Evolutionary conservation across 2,113 vertebrate species (phyloP), one percentile per base, ranked within the genome.

Genomic region (Lophotis ruficrista): DNA sequence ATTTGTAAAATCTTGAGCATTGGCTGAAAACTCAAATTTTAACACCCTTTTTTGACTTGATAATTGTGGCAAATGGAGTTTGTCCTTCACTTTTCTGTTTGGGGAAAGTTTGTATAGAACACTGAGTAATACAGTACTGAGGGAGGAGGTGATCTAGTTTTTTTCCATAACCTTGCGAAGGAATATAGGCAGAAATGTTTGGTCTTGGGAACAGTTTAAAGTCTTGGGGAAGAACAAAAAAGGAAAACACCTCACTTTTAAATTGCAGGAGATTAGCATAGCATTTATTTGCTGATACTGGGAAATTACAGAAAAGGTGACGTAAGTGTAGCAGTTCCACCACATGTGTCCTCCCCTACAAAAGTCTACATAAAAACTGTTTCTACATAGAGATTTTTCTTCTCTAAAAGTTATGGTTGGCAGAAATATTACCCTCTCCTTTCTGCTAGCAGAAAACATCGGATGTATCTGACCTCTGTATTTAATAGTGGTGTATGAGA

Each of bases 151-250:
- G 16, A 33, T 78, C 3, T 18, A 2, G 3, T 10, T 37, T 53
- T 72, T 54, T 37, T 5, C 15, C 5, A 6, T 60, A 43, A 30
- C 22, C 8, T 79, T 57, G 50, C 82, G 38, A 48, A 93, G 30
- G 19, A 86, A 45, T 23, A 10, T 43, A 24, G 22, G 45, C 45
- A 80, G 33, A 72, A 73, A n/a, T 83, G 5, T 22, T 72, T 83
- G 24, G 8, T 83, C 19, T 56, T 64, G 19, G 18, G 38, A 93
- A 16, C 23, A 48, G 10, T 69, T 51, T 51, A 14, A 69, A 38
- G 30, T 69, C 58, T 54, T 38, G 2, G 0, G 14, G 19, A 2
- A 1, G 3, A 4, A 18, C 8, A 51, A 15, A 48, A 69, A 47
- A 56, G 35, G 9, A 45, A 87, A 47, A 20, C 14, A 20, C 12